Percentiles rank a stretch among this genome's conserved stretches.
phyloP scores from a whole-genome alignment of 1,140 invertebrate species.

The Drosophila tropicalis region DNA sequence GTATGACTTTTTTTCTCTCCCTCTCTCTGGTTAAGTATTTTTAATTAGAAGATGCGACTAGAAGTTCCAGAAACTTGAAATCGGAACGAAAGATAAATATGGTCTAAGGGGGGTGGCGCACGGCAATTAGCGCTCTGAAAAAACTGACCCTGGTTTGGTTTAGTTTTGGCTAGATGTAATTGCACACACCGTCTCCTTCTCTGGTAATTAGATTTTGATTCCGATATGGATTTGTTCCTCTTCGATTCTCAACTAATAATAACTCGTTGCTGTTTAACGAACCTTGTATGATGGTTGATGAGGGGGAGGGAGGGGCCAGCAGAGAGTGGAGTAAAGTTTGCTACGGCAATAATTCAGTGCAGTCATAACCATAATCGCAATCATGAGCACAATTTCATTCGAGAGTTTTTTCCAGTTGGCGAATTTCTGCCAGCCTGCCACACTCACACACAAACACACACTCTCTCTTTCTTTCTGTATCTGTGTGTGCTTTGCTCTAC shows the following conservation, averaged over 20 bases:
- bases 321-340: conserved; percentile 11
- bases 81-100: background rate
- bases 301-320: no score
- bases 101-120: background rate
- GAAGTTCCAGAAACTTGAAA: background rate
- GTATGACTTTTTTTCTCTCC: background rate
- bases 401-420: conserved; percentile 52
- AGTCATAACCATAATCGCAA: conserved; percentile 76
- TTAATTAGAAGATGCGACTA: conserved; percentile 50
- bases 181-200: background rate
- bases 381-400: conserved; percentile 78
- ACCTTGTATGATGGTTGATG: conserved; percentile 26
- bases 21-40: conserved; percentile 21
- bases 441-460: background rate
- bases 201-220: conserved; percentile 53
- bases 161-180: conserved; percentile 29
- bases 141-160: conserved; percentile 18
- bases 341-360: conserved; percentile 44
- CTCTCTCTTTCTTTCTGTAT: background rate
- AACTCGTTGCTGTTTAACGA: conserved; percentile 51
- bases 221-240: conserved; percentile 7
- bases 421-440: conserved; percentile 4
- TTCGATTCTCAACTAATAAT: background rate
- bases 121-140: background rate
- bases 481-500: conserved; percentile 15